Conservation (phyloP, 64 coral and sea anemone species). For the Trachythela sp. region DNA sequence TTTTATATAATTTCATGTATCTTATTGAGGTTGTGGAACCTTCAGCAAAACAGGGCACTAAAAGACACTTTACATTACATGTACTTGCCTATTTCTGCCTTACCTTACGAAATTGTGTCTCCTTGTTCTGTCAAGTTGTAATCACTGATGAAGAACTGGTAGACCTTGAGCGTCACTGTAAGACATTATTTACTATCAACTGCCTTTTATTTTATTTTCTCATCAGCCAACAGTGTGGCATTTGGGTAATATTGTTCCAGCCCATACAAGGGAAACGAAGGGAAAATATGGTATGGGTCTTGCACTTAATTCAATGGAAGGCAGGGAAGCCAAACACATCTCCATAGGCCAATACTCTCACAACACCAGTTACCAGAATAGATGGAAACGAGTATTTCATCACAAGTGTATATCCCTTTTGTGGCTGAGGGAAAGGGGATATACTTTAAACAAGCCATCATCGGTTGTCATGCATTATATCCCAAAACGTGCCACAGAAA, state of each 20-base stretch:
- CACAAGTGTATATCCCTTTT: slow-evolving; percentile 32
- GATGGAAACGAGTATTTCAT: no score
- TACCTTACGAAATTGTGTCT: no score
- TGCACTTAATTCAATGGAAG: no score
- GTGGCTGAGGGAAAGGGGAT: slow-evolving; percentile 40
- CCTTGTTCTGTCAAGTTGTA: background rate
- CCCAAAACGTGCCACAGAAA: slow-evolving; percentile 41
- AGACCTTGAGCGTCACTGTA: background rate
- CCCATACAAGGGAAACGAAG: slow-evolving; percentile 18
- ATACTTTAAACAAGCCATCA: slow-evolving; percentile 11
- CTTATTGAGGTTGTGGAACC: background rate
- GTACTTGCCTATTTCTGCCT: no score
- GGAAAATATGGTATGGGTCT: no score
- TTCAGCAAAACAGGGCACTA: background rate
- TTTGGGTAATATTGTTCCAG: slow-evolving; percentile 23
- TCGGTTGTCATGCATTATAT: slow-evolving; percentile 8
- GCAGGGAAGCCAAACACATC: no score
- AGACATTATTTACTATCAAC: slow-evolving; percentile 18
- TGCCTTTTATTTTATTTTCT: slow-evolving; percentile 7
- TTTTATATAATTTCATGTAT: background rate
- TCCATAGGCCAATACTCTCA: no score
- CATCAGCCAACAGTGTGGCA: slow-evolving; percentile 3
- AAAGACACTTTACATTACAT: background rate
- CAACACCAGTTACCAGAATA: no score
- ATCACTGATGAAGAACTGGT: background rate